phyloP scores from a whole-genome alignment of 2,113 vertebrate species.

The Urocolius indicus region DNA sequence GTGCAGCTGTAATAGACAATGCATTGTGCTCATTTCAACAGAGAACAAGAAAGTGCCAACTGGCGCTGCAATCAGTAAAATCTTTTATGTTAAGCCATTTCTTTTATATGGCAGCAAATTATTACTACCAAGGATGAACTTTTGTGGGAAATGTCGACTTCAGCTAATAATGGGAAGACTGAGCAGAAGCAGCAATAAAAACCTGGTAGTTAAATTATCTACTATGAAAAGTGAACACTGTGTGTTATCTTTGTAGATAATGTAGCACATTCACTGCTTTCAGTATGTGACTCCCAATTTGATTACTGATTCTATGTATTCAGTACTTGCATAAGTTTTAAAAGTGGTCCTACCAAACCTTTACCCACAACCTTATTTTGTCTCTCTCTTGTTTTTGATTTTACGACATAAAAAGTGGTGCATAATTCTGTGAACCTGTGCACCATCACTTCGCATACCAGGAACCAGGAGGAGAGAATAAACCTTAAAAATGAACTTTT shows the following conservation, averaged over 20 bases:
- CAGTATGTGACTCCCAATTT: background rate
- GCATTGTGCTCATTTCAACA: background rate
- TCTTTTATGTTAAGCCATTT: conserved; percentile 57
- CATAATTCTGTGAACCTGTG: background rate
- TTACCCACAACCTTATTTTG: background rate
- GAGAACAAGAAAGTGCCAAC: conserved; percentile 24
- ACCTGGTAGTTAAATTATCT: conserved; percentile 34
- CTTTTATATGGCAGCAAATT: conserved; percentile 67
- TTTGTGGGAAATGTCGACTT: conserved; percentile 66
- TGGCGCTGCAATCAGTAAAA: conserved; percentile 44
- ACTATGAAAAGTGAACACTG: conserved; percentile 7
- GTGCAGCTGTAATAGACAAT: conserved; percentile 23
- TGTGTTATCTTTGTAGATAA: conserved; percentile 30
- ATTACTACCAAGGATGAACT: conserved; percentile 59
- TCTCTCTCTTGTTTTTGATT: background rate
- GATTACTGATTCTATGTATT: conserved; percentile 26
- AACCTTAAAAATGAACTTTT: background rate
- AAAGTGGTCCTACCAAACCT: background rate
- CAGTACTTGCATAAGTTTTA: background rate
- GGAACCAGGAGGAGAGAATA: background rate
- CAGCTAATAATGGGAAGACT: conserved; percentile 60
- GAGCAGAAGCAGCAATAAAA: conserved; percentile 47
- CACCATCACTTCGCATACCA: background rate
- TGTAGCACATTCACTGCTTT: background rate
- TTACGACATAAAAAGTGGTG: background rate